These are phyloP conservation scores for Charanyca ferruginea DNA, from an alignment of 2,888 invertebrate species.

Conservation along the genomic window DNA sequence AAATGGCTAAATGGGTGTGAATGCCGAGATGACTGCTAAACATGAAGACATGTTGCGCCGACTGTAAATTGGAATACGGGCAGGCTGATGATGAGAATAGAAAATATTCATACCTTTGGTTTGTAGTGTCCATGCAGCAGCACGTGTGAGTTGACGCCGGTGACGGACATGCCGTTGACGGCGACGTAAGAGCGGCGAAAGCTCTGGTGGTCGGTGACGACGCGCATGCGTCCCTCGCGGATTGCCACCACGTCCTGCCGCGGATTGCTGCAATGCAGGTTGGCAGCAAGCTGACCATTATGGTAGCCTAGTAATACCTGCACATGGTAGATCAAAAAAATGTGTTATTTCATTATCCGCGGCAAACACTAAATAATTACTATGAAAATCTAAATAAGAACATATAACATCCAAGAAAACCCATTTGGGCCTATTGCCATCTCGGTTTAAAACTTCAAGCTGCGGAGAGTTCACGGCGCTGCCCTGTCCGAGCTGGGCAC, in stretches of 20 bases:
- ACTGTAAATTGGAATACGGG: background rate
- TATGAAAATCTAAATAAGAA: too few relatives aligned
- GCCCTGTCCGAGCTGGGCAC: too few relatives aligned
- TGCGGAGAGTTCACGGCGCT: too few relatives aligned
- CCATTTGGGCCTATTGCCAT: too few relatives aligned
- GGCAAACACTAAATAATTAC: too few relatives aligned
- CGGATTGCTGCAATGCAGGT: constrained; percentile 93
- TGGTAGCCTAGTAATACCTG: constrained; percentile 92
- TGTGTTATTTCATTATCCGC: too few relatives aligned
- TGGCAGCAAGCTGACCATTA: constrained; percentile 93
- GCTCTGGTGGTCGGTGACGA: constrained; percentile 90
- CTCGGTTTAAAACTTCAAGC: too few relatives aligned
- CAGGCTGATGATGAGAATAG: background rate
- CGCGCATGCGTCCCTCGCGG: constrained; percentile 87
- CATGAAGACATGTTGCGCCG: too few relatives aligned
- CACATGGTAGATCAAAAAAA: background rate
- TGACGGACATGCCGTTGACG: constrained; percentile 78
- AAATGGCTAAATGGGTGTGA: background rate
- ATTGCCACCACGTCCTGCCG: constrained; percentile 87
- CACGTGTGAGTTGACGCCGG: constrained; percentile 79
- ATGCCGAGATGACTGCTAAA: background rate
- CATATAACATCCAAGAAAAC: too few relatives aligned
- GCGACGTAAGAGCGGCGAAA: constrained; percentile 89
- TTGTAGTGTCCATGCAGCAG: constrained; percentile 79
- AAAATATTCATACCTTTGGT: constrained; percentile 73